These are phyloP conservation scores for Monodelphis domestica DNA, from an alignment of 2,797 vertebrate species.

Conservation along the genomic window DNA sequence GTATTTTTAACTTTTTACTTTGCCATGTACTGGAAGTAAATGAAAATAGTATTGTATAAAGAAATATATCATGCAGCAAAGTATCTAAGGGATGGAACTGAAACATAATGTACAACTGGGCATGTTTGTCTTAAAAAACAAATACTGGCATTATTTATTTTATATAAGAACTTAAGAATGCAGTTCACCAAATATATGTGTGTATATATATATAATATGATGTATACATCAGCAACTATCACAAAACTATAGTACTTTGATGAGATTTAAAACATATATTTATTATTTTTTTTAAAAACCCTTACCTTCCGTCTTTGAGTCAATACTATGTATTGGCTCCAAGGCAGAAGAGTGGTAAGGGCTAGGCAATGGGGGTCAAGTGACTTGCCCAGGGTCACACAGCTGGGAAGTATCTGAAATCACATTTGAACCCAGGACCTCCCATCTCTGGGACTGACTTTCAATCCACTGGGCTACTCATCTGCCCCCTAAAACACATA, in stretches of 20 bases:
- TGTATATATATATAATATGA: too few species aligned
- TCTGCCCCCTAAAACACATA: too few species aligned
- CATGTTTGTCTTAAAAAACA: not conserved
- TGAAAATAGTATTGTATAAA: not conserved
- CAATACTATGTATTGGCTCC: too few species aligned
- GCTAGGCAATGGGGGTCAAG: too few species aligned
- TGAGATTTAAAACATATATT: not conserved
- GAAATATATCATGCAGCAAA: constrained; percentile 34
- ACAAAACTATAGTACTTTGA: not conserved
- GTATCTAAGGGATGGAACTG: constrained; percentile 1
- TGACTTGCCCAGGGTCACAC: too few species aligned
- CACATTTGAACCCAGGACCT: too few species aligned
- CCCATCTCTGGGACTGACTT: too few species aligned
- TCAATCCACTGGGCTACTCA: too few species aligned
- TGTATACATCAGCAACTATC: not conserved
- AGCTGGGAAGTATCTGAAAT: too few species aligned
- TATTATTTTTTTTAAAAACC: too few species aligned
- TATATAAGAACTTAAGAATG: not conserved
- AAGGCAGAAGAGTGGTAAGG: too few species aligned
- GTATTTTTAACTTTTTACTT: not conserved
- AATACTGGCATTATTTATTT: not conserved
- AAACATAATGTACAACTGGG: not conserved
- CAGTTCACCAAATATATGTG: not conserved
- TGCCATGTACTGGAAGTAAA: not conserved
- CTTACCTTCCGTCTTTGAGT: too few species aligned